Evolutionary conservation across 2,113 vertebrate genomes (phyloP), one percentile per base, ranked within the genome.

Genomic region (Mastomys natalensis): DNA sequence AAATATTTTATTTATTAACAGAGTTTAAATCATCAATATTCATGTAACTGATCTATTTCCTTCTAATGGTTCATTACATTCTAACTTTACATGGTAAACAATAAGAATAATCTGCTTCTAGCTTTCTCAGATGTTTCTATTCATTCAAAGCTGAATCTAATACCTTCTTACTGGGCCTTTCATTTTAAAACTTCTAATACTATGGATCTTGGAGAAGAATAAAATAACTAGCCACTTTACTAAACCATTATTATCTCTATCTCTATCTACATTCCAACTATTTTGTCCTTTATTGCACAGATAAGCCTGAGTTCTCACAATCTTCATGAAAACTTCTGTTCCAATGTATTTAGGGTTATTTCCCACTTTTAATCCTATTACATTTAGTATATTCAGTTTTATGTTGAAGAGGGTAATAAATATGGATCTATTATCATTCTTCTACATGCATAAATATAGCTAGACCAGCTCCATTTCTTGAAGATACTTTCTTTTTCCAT

Each of bases 131-230:
- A 66, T 77, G 16, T 76, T 77, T 97, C 37, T 37, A 26, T 82
- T 89, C 26, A 86, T 60, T 12, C 60, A 37, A 94, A 90, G 76
- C 17, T 45, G 34, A 93, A 89, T 58, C 58, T 89, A 60, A 40
- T 94, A 88, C 94, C 58, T 74, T 74, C 15, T 93, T 76, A 13
- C 21, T 31, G 82, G 40, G 24, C 6, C 78, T 92, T 70, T 88
- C 53, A 81, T 92, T 95, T 85, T 53, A 94, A 95, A 94, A 89
- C 21, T 51, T 45, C 26, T 70, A 90, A 90, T 17, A 68, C 12
- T 45, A 89, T 31, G 84, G 64, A 92, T 77, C 22, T 26, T 60
- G 21, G 22, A 55, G 9, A 19, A 82, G 19, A 48, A 19, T 16
- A 13, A 34, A 66, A 62, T 4, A 40, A 62, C 37, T 0, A 16